phyloP scores from a whole-genome alignment of 2,888 invertebrate genomes.

The Chrysolina oricalcia region DNA sequence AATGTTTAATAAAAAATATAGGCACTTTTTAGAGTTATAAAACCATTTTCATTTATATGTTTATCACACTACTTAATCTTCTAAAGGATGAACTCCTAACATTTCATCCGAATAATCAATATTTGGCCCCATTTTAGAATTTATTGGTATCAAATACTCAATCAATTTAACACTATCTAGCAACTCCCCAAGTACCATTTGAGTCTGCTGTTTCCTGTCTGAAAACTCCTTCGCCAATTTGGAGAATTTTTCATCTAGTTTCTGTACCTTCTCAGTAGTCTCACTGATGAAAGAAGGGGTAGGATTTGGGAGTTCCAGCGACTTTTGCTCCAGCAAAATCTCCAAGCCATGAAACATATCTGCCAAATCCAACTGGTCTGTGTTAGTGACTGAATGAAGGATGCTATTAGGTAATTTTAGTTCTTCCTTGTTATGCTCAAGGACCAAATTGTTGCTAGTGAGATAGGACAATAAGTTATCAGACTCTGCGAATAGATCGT shows the following conservation, averaged over 20 bases:
- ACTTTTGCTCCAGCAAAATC: constrained; percentile 53
- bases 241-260: constrained; percentile 37
- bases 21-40: too few relatives aligned
- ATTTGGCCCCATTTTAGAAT: neutral
- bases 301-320: constrained; percentile 54
- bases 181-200: neutral
- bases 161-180: constrained; percentile 29
- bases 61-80: neutral
- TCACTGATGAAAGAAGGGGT: constrained; percentile 39
- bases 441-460: constrained; percentile 45
- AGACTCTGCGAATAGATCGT: constrained; percentile 54
- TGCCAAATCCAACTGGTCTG: constrained; percentile 52
- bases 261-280: constrained; percentile 39
- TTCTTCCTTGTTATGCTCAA: constrained; percentile 49
- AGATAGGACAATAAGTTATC: constrained; percentile 56
- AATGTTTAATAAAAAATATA: too few relatives aligned
- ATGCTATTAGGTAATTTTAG: constrained; percentile 41
- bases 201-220: constrained; percentile 13
- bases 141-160: constrained; percentile 16
- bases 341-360: constrained; percentile 52
- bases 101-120: constrained; percentile 30
- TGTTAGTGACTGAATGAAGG: constrained; percentile 40
- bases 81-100: constrained; percentile 31
- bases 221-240: constrained; percentile 29
- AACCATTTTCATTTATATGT: too few relatives aligned